phyloP scores from a whole-genome alignment of 2,888 invertebrate species.

The Nymphalis urticae region DNA sequence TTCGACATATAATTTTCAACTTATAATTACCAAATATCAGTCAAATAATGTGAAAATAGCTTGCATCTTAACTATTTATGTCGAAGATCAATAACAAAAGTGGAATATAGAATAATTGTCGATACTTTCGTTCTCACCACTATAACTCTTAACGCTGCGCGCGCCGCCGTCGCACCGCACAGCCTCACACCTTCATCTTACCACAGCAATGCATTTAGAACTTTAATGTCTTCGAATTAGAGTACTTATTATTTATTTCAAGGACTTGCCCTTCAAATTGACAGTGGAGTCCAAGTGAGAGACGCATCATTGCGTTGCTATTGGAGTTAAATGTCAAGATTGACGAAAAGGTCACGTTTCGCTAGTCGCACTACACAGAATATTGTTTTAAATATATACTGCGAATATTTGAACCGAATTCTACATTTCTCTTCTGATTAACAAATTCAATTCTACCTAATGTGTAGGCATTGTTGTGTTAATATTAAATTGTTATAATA shows the following conservation, averaged over 20 bases:
- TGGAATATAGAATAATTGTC: slow-evolving; percentile 26
- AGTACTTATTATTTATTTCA: slow-evolving; percentile 37
- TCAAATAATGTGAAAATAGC: too few relatives aligned
- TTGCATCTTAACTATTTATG: too few relatives aligned
- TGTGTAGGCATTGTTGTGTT: too few relatives aligned
- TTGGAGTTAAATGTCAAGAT: slow-evolving; percentile 38
- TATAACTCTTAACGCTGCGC: slow-evolving; percentile 63
- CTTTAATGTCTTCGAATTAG: slow-evolving; percentile 42
- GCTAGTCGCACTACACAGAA: not conserved
- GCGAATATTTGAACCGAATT: not conserved
- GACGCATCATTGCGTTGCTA: slow-evolving; percentile 35
- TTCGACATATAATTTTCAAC: too few relatives aligned
- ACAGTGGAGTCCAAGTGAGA: slow-evolving; percentile 43
- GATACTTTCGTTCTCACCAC: slow-evolving; percentile 47
- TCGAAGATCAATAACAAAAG: not conserved
- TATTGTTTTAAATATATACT: not conserved
- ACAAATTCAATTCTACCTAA: too few relatives aligned
- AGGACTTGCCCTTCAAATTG: slow-evolving; percentile 36
- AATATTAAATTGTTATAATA: too few relatives aligned
- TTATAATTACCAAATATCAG: too few relatives aligned
- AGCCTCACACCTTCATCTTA: slow-evolving; percentile 59
- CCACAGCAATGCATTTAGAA: slow-evolving; percentile 44
- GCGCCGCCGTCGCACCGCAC: slow-evolving; percentile 65
- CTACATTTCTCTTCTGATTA: not conserved
- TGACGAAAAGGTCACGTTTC: slow-evolving; percentile 34